phyloP scores from a whole-genome alignment of 1,140 invertebrate species.

The Zaprionus vittiger region DNA sequence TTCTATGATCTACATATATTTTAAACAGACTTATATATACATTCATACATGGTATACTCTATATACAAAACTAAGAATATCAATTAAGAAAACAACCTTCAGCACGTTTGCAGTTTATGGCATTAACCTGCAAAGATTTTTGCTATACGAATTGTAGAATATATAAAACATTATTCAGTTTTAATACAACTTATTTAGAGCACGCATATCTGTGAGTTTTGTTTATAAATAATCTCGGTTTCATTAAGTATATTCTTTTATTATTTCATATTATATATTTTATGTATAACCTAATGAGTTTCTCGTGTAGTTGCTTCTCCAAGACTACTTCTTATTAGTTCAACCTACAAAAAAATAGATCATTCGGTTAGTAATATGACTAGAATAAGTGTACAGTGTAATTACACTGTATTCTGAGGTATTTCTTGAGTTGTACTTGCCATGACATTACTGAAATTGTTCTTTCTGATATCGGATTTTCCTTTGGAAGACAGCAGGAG shows the following conservation, averaged over 20 bases:
- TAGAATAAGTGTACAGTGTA: too few species aligned
- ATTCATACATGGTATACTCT: background rate
- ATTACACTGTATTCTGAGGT: background rate
- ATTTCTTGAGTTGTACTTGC: background rate
- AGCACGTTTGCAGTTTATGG: too few species aligned
- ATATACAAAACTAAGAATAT: background rate
- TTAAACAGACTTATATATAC: background rate
- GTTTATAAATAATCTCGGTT: slow-evolving; percentile 25
- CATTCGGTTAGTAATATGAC: too few species aligned
- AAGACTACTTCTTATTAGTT: too few species aligned
- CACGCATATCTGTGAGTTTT: background rate
- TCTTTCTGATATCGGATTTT: background rate
- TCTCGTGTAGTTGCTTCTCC: too few species aligned
- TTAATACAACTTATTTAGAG: too few species aligned
- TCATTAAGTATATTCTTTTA: background rate
- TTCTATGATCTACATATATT: background rate
- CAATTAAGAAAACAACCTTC: background rate
- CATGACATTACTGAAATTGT: background rate
- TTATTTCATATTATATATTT: too few species aligned
- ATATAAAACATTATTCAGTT: too few species aligned
- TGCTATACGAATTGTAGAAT: too few species aligned
- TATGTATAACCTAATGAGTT: too few species aligned
- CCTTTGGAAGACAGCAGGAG: background rate
- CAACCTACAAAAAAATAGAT: too few species aligned
- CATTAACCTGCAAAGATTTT: background rate